Conservation (phyloP, 2,888 invertebrate species). For the Coleophora flavipennella region DNA sequence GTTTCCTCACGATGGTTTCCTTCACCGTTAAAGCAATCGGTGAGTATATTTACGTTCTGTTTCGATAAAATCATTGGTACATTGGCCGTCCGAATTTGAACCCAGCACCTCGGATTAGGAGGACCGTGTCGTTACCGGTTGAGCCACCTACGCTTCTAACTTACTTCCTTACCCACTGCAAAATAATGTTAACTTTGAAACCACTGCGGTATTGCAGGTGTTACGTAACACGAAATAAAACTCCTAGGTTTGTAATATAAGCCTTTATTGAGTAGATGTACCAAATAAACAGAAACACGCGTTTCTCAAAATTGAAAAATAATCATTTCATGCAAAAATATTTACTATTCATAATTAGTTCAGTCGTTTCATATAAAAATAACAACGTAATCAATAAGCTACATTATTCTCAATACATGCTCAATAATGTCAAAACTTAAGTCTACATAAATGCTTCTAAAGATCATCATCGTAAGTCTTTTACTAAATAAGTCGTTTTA, state of each 20-base stretch:
- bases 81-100: no score
- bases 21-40: no score
- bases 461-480: constrained; percentile 31
- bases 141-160: no score
- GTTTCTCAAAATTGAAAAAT: constrained; percentile 30
- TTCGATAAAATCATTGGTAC: no score
- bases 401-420: constrained; percentile 47
- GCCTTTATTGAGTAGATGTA: constrained; percentile 1
- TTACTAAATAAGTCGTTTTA: constrained; percentile 10
- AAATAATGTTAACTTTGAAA: constrained; percentile 6
- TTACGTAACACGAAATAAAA: background rate
- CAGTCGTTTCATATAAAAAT: constrained; percentile 14
- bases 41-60: no score
- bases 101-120: no score
- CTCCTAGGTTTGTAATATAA: background rate
- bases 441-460: constrained; percentile 45
- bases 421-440: constrained; percentile 35
- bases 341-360: constrained; percentile 12
- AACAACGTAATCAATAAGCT: constrained; percentile 22
- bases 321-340: constrained; percentile 42
- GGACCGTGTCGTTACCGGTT: no score
- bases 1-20: no score
- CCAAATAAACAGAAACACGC: constrained; percentile 34
- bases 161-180: no score
- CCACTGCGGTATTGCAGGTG: background rate